Evolutionary conservation across 2,113 vertebrate genomes (phyloP).

Genomic region (Nycticryphes semicollaris): DNA sequence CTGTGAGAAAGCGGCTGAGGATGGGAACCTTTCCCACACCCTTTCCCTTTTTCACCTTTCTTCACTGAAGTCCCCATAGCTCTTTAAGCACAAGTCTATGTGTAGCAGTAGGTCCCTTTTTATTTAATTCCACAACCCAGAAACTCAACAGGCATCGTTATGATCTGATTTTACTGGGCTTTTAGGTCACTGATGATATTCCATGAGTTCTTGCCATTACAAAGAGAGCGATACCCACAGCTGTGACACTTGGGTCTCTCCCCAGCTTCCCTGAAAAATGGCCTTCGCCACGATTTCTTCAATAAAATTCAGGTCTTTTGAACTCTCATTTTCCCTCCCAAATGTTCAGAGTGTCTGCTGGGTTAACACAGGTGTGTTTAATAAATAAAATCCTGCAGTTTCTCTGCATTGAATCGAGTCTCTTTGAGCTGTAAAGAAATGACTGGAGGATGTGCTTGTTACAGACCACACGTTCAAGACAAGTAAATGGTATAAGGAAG

Average conservation of each 20-base stretch:
- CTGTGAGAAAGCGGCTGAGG: not conserved
- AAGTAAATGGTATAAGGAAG: not conserved
- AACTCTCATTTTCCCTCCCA: not conserved
- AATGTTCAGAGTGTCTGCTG: not conserved
- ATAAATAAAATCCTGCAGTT: constrained; percentile 18
- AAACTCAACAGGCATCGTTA: not conserved
- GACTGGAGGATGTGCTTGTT: not conserved
- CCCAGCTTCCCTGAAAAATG: constrained; percentile 21
- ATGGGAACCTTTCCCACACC: not conserved
- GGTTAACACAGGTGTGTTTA: not conserved
- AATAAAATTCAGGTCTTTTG: not conserved
- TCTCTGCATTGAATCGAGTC: not conserved
- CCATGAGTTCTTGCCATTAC: not conserved
- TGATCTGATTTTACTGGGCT: not conserved
- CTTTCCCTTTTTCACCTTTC: not conserved
- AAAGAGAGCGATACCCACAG: not conserved
- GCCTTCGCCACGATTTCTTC: not conserved
- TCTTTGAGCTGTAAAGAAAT: not conserved
- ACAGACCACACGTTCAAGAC: not conserved
- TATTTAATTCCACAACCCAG: not conserved
- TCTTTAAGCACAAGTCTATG: not conserved
- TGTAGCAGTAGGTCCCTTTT: not conserved
- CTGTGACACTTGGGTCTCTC: constrained; percentile 3
- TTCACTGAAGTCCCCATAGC: not conserved
- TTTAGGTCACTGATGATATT: not conserved